phyloP scores from a whole-genome alignment of 1,140 invertebrate species.

The Paraescarpia echinospica region DNA sequence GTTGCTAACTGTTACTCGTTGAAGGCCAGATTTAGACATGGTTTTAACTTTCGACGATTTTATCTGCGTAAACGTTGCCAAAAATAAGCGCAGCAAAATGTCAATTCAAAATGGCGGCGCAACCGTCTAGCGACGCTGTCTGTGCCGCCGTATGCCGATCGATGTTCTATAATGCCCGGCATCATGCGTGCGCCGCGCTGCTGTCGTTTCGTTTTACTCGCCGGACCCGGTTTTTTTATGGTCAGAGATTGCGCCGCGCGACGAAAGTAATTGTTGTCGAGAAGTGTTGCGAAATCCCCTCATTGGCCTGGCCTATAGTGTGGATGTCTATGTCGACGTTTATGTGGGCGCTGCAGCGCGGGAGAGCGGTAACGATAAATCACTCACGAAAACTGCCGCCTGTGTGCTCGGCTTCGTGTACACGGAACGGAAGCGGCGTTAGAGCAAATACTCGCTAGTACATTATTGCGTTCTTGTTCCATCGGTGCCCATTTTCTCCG shows the following conservation, averaged over 20 bases:
- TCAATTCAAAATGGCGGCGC: background rate
- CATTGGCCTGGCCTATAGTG: background rate
- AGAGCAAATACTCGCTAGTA: background rate
- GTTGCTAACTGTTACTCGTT: background rate
- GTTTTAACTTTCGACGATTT: background rate
- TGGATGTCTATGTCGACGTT: background rate
- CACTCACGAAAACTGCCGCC: background rate
- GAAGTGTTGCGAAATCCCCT: background rate
- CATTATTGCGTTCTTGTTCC: background rate
- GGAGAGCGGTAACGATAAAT: background rate
- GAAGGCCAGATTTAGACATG: background rate
- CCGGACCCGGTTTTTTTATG: background rate
- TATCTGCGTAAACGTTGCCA: background rate
- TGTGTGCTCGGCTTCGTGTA: background rate
- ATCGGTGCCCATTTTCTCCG: background rate
- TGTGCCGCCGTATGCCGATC: background rate
- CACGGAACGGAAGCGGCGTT: background rate
- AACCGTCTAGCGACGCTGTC: background rate
- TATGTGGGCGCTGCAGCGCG: background rate
- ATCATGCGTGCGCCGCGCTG: background rate
- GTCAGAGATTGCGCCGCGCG: background rate
- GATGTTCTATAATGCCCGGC: background rate
- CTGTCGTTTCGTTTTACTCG: background rate
- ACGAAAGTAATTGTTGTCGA: constrained; percentile 5
- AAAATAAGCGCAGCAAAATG: background rate